phyloP scores from a whole-genome alignment of 2,888 invertebrate genomes.

The Dromius quadrimaculatus region DNA sequence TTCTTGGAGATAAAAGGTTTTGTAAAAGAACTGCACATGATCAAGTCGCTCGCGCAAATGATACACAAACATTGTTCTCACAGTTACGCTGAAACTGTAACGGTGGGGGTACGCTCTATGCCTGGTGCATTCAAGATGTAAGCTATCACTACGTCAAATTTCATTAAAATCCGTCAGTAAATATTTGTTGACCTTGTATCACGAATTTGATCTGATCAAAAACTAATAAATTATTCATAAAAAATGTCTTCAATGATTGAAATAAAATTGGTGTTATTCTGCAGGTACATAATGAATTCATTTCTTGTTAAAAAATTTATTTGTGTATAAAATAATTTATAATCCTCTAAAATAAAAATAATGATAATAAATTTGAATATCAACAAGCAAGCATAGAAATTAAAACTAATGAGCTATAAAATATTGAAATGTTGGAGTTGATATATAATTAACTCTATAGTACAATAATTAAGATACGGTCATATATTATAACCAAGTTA shows the following conservation, averaged over 20 bases:
- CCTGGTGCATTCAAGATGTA: too few relatives aligned
- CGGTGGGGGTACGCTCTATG: too few relatives aligned
- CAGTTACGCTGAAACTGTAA: too few relatives aligned
- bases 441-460: constrained; percentile 41
- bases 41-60: too few relatives aligned
- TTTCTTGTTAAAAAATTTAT: constrained; percentile 28
- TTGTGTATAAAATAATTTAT: constrained; percentile 31
- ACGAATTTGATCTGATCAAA: not conserved
- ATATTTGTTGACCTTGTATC: too few relatives aligned
- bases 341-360: constrained; percentile 36
- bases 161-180: too few relatives aligned
- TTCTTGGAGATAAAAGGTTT: too few relatives aligned
- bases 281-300: constrained; percentile 27
- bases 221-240: constrained; percentile 1
- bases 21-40: too few relatives aligned
- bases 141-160: too few relatives aligned
- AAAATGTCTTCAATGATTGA: constrained; percentile 11
- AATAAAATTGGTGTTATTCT: constrained; percentile 1
- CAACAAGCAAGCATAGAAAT: constrained; percentile 30
- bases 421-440: constrained; percentile 48
- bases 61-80: too few relatives aligned
- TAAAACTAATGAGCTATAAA: constrained; percentile 50
- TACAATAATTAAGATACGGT: constrained; percentile 32
- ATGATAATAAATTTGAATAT: constrained; percentile 37
- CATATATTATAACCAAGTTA: constrained; percentile 11